Conservation (phyloP, 2,113 vertebrate genomes). For the Passer domesticus region DNA sequence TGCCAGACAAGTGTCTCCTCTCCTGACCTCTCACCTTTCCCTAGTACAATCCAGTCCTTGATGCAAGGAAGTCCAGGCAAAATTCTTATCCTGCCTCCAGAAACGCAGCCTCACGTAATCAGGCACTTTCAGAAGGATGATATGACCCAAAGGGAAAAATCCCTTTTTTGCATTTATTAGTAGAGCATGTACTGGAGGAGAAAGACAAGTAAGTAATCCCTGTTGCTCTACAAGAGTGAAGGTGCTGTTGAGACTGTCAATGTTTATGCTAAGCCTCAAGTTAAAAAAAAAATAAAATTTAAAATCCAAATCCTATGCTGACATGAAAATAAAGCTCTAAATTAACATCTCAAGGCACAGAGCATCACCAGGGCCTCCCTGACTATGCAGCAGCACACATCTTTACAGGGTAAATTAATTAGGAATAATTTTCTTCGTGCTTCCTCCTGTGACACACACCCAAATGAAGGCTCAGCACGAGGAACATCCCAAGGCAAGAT, state of each 20-base stretch:
- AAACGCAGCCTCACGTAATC: background rate
- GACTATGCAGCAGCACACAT: background rate
- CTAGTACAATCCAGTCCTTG: rapidly evolving
- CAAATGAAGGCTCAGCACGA: background rate
- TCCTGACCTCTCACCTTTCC: background rate
- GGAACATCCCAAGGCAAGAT: background rate
- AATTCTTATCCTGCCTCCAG: background rate
- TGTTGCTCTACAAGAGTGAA: background rate
- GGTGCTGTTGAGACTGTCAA: background rate
- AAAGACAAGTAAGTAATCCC: background rate
- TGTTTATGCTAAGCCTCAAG: background rate
- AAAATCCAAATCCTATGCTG: background rate
- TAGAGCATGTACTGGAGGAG: background rate
- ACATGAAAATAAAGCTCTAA: background rate
- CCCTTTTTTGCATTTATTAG: background rate
- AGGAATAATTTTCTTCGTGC: background rate
- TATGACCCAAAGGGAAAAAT: background rate
- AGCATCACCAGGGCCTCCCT: background rate
- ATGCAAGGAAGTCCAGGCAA: background rate
- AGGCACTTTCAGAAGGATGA: background rate
- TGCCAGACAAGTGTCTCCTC: background rate
- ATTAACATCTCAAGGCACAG: background rate
- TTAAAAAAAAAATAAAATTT: background rate
- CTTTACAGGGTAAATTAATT: background rate
- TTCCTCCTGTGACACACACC: background rate